A percentile compares a stretch with the other conserved stretches of the same genome.
Conservation (phyloP, 2,888 invertebrate genomes). For the Pollenia griseotomentosa region DNA sequence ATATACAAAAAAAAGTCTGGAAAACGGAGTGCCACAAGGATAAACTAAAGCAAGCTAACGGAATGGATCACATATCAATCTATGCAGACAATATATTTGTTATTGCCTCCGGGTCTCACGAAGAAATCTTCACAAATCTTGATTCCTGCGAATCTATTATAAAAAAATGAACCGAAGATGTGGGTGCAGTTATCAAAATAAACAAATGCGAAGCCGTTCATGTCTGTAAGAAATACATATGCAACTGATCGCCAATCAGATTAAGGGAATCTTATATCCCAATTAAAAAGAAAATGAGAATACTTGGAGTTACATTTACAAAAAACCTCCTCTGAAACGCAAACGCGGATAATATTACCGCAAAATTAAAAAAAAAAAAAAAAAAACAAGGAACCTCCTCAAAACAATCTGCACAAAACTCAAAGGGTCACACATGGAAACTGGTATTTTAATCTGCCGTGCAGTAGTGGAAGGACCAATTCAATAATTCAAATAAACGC, state of each 20-base stretch:
- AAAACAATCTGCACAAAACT: conserved; percentile 23
- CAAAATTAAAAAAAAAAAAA: conserved; percentile 25
- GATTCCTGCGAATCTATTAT: conserved; percentile 4
- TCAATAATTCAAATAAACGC: conserved; percentile 38
- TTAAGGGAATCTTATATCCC: not conserved
- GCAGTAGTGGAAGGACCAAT: not conserved
- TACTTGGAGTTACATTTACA: conserved; percentile 45
- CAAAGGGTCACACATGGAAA: conserved; percentile 40
- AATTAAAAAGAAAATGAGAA: conserved; percentile 19
- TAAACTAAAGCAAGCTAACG: not conserved
- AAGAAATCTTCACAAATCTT: not conserved
- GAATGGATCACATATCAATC: conserved; percentile 33
- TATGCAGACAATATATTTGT: conserved; percentile 60
- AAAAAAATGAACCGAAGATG: not conserved
- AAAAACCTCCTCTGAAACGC: conserved; percentile 58
- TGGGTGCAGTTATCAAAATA: conserved; percentile 21
- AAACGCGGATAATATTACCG: conserved; percentile 6
- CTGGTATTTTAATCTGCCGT: conserved; percentile 17
- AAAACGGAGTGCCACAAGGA: no score
- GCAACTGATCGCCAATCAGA: not conserved
- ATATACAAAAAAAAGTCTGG: no score
- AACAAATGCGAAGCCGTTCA: conserved; percentile 29
- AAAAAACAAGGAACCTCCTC: conserved; percentile 1
- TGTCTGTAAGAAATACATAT: conserved; percentile 35
- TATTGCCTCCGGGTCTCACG: conserved; percentile 36